phyloP scores from a whole-genome alignment of 2,113 vertebrate genomes.

The Egretta garzetta region DNA sequence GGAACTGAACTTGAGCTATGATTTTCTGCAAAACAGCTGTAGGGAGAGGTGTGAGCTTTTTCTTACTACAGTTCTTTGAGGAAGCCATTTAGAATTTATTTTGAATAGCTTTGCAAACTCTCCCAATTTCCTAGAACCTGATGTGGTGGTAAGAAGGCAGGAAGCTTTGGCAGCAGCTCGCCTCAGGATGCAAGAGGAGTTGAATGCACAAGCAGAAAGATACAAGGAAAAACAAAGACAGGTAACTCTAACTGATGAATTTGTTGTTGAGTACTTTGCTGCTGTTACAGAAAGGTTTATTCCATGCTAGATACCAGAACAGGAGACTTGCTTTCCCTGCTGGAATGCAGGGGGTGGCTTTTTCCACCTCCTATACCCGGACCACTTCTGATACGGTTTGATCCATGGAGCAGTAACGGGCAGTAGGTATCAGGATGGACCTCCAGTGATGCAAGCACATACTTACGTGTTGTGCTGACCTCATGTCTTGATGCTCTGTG shows the following conservation, averaged over 20 bases:
- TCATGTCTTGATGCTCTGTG: neutral
- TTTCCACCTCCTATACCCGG: neutral
- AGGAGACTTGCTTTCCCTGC: neutral
- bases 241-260: conserved; percentile 63
- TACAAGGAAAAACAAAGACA: conserved; percentile 88
- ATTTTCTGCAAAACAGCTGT: neutral
- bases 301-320: neutral
- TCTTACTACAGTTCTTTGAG: neutral
- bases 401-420: neutral
- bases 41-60: neutral
- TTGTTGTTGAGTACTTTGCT: neutral
- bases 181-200: conserved; percentile 88
- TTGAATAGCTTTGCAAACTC: neutral
- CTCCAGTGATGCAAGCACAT: too few relatives aligned
- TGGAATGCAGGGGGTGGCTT: neutral
- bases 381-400: neutral
- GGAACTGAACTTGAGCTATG: neutral
- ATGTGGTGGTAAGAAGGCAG: conserved; percentile 78
- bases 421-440: neutral
- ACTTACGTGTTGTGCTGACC: neutral
- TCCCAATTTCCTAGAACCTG: conserved; percentile 73
- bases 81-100: neutral
- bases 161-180: conserved; percentile 89
- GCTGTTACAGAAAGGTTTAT: neutral
- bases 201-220: conserved; percentile 84